Evolutionary conservation across 2,113 vertebrate species (phyloP), one percentile per base, ranked within the genome.

Genomic region (Phylloscopus trochilus): DNA sequence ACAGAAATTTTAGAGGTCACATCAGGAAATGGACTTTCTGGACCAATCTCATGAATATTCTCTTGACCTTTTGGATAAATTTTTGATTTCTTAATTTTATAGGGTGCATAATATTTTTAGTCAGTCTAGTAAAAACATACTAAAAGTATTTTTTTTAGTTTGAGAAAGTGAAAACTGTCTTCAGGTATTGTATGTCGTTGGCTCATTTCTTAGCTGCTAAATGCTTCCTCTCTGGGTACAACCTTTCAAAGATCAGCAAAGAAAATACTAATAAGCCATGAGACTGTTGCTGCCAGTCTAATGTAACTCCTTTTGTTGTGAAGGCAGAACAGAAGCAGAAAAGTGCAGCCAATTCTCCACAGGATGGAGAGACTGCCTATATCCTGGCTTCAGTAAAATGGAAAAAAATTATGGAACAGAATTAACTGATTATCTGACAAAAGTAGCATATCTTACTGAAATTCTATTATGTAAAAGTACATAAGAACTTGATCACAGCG

Each of bases 241-340:
- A 46, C 58, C 49, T 93, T 91, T 92, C 83, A 69, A 70, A 90
- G 59, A 80, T 74, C 86, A 95, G 74, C 49, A 87, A 55, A 76
- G 74, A 58, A 92, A 83, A 89, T 89, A 49, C 91, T 91, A 85
- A 91, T 63, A 92, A 88, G 43, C 70, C 59, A 70, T 82, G 87
- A 90, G 78, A 55, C 27, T 53, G 28, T 55, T 75, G 56, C 74
- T 95, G 78, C 74, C 70, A 76, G 81, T 76, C 49, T 91, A 76
- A 91, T 89, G 66, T 76, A 84, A 87, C 93, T 93, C 81, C 37
- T 41, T 94, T 87, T 87, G 84, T 85, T 73, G 77, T 58, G 87
- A 92, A 87, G 55, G 74, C 52, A 72, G 66, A 92, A 78, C 74
- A 93, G 77, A 79, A 91, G 46, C 53, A 89, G 87, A 76, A 93